Base-by-base conservation (phyloP, 2,113 vertebrate genomes). In the Eupsittula cactorum region DNA sequence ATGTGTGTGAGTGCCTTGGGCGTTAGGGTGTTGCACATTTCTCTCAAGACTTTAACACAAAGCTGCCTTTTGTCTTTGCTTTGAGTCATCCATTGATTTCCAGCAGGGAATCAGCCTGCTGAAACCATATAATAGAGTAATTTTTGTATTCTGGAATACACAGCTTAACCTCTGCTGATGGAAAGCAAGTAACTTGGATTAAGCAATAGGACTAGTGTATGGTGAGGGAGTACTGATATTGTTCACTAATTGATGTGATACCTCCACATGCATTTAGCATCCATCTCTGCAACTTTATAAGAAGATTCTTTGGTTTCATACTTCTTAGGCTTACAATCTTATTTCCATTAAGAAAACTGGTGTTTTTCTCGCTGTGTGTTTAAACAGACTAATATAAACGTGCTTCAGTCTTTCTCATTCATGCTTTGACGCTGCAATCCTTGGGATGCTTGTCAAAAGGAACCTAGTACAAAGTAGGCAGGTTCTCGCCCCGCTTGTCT, bases 121-220 rank as follows among this genome's bases (percentile, higher is more conserved):
- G 67, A 27, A 44, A 24, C 11, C 42, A n/a, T 52, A 16, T 11
- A 35, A 13, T 20, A n/a, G 60, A 57, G 78, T 10, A 35, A 68
- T 53, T 35, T 39, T 57, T 31, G 33, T 49, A 7, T 13, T 62
- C 37, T 50, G 39, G 83, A 76, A 62, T 13, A 7, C 2, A 3
- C 60, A 50, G 53, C 65, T 46, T 60, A 68, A 8, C 53, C 47
- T 87, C 73, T 2, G 49, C 53, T 57, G 28, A 20, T 21, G 29
- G 42, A 68, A 57, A 41, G 21, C 28, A 46, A 53, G 13, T 6
- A 17, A 15, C 37, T 44, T 7, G 8, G 53, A 3, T 2, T 20
- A 23, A 41, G n/a, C 25, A 4, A 37, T 1, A 6, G 49, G 33
- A 18, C 17, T 29, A 29, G 12, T 11, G 12, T 1, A 1, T 10